A percentile compares a stretch with the other conserved stretches of the same genome.
Evolutionary conservation across 2,888 invertebrate genomes (phyloP).

Genomic region (Plebejus melissa): DNA sequence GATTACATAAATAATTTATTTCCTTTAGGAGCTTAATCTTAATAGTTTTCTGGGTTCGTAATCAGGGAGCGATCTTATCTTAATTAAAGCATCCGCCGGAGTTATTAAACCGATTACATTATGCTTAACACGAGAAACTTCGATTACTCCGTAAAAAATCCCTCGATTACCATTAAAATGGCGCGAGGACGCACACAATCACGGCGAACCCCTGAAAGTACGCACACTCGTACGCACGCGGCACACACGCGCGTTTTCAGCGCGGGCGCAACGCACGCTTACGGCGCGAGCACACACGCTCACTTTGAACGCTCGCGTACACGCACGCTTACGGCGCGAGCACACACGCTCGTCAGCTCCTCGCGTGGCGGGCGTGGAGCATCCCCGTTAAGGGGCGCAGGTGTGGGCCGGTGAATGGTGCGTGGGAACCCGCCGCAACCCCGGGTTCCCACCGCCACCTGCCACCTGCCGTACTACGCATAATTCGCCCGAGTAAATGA

Average conservation of each 20-base stretch:
- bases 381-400: slow-evolving; percentile 76
- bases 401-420: slow-evolving; percentile 72
- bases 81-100: slow-evolving; percentile 17
- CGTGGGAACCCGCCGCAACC: slow-evolving; percentile 73
- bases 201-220: slow-evolving; percentile 51
- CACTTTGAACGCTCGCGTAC: slow-evolving; percentile 40
- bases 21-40: background rate
- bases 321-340: slow-evolving; percentile 40
- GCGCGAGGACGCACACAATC: slow-evolving; percentile 40
- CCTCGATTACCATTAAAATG: slow-evolving; percentile 48
- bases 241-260: slow-evolving; percentile 36
- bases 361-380: slow-evolving; percentile 75
- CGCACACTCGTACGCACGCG: slow-evolving; percentile 30
- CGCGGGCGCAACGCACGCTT: slow-evolving; percentile 49
- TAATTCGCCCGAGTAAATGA: slow-evolving; percentile 78
- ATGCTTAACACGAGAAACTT: slow-evolving; percentile 8
- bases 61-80: slow-evolving; percentile 4
- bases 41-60: background rate
- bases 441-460: slow-evolving; percentile 73
- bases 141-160: slow-evolving; percentile 26
- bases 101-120: slow-evolving; percentile 22
- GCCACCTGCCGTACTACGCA: slow-evolving; percentile 78
- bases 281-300: slow-evolving; percentile 37
- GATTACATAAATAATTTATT: slow-evolving; percentile 5
- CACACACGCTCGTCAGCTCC: slow-evolving; percentile 40